These are phyloP conservation scores for Lasioglossum malachurum DNA, from an alignment of 2,888 invertebrate species.

Conservation along the genomic window DNA sequence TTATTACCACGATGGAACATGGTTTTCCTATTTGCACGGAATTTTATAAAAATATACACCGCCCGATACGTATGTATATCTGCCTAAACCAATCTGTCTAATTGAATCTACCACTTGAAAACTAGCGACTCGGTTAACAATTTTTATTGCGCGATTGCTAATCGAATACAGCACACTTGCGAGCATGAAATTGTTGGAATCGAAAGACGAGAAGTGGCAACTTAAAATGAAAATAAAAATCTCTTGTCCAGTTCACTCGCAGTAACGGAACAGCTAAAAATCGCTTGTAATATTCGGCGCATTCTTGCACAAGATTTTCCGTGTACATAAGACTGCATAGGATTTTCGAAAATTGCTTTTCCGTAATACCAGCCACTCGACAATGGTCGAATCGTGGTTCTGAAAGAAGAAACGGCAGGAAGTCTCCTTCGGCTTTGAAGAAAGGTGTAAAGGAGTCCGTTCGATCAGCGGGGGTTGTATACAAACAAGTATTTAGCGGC, in stretches of 20 bases:
- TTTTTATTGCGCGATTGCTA: neutral
- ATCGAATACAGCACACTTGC: neutral
- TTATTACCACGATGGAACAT: neutral
- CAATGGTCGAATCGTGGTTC: neutral
- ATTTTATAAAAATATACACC: neutral
- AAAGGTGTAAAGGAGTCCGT: slow-evolving; percentile 72
- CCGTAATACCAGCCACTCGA: neutral
- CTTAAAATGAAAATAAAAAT: neutral
- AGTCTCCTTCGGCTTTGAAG: slow-evolving; percentile 56
- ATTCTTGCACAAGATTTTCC: neutral
- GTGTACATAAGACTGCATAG: neutral
- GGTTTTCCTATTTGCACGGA: neutral
- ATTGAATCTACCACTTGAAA: neutral
- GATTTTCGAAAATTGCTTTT: neutral
- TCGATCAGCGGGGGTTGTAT: slow-evolving; percentile 76
- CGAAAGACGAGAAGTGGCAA: neutral
- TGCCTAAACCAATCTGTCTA: neutral
- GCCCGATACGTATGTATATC: neutral
- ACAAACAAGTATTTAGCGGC: slow-evolving; percentile 83
- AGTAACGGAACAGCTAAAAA: neutral
- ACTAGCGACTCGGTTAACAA: neutral
- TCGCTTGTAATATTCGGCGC: neutral
- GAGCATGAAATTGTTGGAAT: neutral
- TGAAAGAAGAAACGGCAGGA: slow-evolving; percentile 37
- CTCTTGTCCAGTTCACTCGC: neutral